Percentiles rank a stretch among this genome's conserved stretches.
These are phyloP conservation scores for Pyrrhosoma nymphula DNA, from an alignment of 2,888 invertebrate genomes.

Conservation along the genomic window DNA sequence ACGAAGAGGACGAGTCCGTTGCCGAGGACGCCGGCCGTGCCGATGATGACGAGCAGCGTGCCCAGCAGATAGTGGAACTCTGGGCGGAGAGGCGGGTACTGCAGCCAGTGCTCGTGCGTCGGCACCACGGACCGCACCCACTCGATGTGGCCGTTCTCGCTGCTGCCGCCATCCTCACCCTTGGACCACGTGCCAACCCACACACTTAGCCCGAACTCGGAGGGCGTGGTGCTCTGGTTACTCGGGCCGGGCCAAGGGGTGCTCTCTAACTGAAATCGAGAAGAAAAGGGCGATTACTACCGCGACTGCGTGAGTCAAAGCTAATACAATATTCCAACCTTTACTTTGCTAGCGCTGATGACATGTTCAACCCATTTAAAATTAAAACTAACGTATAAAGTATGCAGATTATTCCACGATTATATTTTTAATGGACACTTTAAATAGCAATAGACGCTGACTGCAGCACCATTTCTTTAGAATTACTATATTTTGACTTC, in stretches of 20 bases:
- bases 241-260: not conserved
- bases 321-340: too few relatives aligned
- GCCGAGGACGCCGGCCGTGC: conserved; percentile 74
- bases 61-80: conserved; percentile 74
- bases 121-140: conserved; percentile 30
- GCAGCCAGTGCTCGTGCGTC: conserved; percentile 54
- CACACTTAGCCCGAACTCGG: conserved; percentile 7
- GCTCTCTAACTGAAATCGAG: not conserved
- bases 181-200: conserved; percentile 45
- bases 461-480: too few relatives aligned
- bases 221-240: conserved; percentile 40
- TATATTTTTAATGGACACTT: too few relatives aligned
- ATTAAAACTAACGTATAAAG: too few relatives aligned
- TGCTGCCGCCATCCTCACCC: not conserved
- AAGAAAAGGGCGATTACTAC: not conserved
- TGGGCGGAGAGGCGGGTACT: conserved; percentile 64
- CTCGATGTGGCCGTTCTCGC: conserved; percentile 12
- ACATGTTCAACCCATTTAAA: too few relatives aligned
- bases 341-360: too few relatives aligned
- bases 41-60: conserved; percentile 74
- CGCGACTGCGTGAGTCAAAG: too few relatives aligned
- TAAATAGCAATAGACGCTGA: too few relatives aligned
- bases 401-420: too few relatives aligned
- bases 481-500: too few relatives aligned
- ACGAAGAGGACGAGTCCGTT: conserved; percentile 76